Evolutionary conservation across 1,140 invertebrate genomes (phyloP).

Genomic region (Euura lappo): DNA sequence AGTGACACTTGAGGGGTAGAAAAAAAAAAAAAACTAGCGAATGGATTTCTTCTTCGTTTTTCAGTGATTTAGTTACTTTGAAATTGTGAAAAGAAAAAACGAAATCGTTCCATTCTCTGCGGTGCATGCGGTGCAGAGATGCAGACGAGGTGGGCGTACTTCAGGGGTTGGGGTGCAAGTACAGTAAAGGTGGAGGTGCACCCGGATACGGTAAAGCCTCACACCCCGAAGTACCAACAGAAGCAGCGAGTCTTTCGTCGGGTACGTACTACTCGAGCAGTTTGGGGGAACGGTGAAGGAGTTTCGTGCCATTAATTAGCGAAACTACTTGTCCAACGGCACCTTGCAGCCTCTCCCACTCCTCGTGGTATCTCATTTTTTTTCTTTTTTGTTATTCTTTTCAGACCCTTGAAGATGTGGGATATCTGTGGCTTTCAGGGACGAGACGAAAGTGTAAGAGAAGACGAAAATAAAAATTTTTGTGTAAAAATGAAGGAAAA

Average conservation of each 20-base stretch:
- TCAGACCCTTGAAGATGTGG: too few species aligned
- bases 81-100: too few species aligned
- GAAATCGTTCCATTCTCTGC: too few species aligned
- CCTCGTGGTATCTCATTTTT: background rate
- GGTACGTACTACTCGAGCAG: background rate
- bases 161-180: background rate
- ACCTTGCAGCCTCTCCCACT: background rate
- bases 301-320: conserved; percentile 4
- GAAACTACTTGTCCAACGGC: background rate
- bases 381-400: background rate
- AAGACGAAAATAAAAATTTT: too few species aligned
- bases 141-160: too few species aligned
- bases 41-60: too few species aligned
- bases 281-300: background rate
- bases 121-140: too few species aligned
- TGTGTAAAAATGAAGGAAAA: too few species aligned
- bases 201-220: background rate
- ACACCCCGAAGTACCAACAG: background rate
- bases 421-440: too few species aligned
- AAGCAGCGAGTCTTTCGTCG: background rate
- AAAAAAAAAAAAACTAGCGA: background rate
- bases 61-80: too few species aligned
- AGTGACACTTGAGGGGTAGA: background rate
- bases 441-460: too few species aligned
- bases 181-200: background rate